Base-by-base conservation (phyloP, 1,140 invertebrate species). In the Orius laevigatus region DNA sequence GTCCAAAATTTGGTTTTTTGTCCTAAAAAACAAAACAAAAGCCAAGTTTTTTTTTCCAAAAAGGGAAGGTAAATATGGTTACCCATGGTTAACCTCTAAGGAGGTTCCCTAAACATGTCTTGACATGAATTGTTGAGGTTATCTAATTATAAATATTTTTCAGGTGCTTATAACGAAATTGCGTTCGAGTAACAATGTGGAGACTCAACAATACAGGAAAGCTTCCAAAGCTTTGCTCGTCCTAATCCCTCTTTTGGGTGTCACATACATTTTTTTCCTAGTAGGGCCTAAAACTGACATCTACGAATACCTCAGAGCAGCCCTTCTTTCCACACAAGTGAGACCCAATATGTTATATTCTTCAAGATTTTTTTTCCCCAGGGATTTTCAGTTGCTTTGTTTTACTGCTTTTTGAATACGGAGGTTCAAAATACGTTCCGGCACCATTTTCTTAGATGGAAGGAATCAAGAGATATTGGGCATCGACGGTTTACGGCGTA, bases 391-490 rank as follows among this genome's bases (percentile, higher is more conserved):
- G 84, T 91, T 44, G 82, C 85, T 19, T 62, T 92, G 15, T 81
- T 91, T 63, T 92, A 90, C 67, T 91, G 89, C 66, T 92, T 92
- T 65, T 71, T 91, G 51, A 93, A 92, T 67, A 84, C 81, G 1
- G 89, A 93, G 67, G 90, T 95, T 10, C 78, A 85, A 46, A 84
- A 84, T 58, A 78, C 84, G 0, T 65, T 91, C 49, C 70, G 77
- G 43, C 82, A 90, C 65, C 84, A 86, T 59, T 72, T 84, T 50
- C 73, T 76, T 52, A 71, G 79, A 46, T 91, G 84, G 84, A 78
- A 75, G 56, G 78, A 78, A 11, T 72, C 74, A 11, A 68, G 73
- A 15, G 65, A 63, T 55, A 72, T 41, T 67, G 35, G 63, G 71
- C 34, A 18, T 71, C 74, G 11, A 75, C 62, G 73, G 53, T 70